Evolutionary conservation across 35 echinoderm and acorn worm species (phyloP), one percentile per base, ranked within the genome.

Genomic region (Patiria miniata): DNA sequence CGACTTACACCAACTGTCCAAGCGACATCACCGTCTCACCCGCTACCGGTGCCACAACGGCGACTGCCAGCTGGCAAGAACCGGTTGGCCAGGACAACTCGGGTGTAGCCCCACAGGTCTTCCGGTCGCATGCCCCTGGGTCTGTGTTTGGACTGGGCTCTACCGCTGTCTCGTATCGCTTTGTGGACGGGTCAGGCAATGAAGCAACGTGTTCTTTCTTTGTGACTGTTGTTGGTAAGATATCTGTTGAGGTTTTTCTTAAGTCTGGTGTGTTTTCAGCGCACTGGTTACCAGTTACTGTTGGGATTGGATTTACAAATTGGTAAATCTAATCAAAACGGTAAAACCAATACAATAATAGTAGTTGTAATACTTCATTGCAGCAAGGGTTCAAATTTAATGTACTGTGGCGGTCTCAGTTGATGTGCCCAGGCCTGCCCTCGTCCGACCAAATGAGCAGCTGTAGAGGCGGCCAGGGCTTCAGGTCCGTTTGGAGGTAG

Each of bases 171-270:
- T 28, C 7, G 0, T 89, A 89, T 69, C 22, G 38, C 37, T 78
- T 55, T 54, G 33, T 36, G 4, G 87, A 89, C 50, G 47, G 58
- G 22, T 80, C 77, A 12, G 87, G 87, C 15, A 89, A 89, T 39
- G 5, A 21, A 2, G 78, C 33, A 29, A 34, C 33, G 29, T 89
- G 87, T 34, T 29, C 5, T 1, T 81, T 91, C 42, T 1, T 15
- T 32, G 83, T 91, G 9, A 81, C 79, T 42, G 83, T 91, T 22
- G 39, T 30, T 36, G 82, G 81, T 90, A 82, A 90, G 61, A 80
- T 37, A 8, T 34, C 37, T 7, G 18, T 23, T 69, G 33, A 69
- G 17, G 33, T 18, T 28, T 14, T 28, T 28, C 61, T 28, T 23
- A 69, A 18, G 17, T 8, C 17, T 3, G 3, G 3, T 69, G n/a